Base-by-base conservation (phyloP, 2,797 vertebrate species). In the Darevskia nairensis region DNA sequence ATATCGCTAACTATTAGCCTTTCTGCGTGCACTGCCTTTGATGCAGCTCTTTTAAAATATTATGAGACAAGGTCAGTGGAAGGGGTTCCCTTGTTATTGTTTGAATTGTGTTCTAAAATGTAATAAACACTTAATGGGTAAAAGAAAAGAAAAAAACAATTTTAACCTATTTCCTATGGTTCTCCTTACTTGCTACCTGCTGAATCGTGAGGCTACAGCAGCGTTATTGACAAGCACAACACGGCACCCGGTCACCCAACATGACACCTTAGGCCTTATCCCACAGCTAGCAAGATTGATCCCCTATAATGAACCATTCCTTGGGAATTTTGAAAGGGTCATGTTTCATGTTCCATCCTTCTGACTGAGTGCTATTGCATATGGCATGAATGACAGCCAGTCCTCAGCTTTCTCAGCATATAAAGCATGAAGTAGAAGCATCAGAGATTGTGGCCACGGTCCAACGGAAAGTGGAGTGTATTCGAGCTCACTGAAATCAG, bases 171-270 rank as follows among this genome's bases (percentile, higher is more conserved):
- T 69, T 41, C n/a, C 15, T 32, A 41, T 76, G 41, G 0, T 23
- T 25, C 84, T 81, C 87, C 82, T 8, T 88, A 79, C 10, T 50
- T 85, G 35, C 72, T 7, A 85, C 72, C 80, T 64, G 27, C 81
- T 90, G 90, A 90, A 89, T 46, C 8, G 59, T 69, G 46, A 89
- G 19, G 0, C 4, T 85, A 89, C 85, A 72, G 8, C 8, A 50
- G 76, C 83, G 21, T 87, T 85, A 83, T 84, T 86, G 71, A 17
- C 82, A 71, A 83, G 86, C 25, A n/a, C 82, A 46, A 90, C 77
- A 39, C 27, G 35, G 1, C 0, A 35, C 61, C 86, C 8, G 0
- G 9, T 76, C 82, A 69, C 74, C 72, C 1, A 68, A 91, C 6
- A 50, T 25, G 23, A 39, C 0, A 0, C 46, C 91, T 94, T 80